phyloP scores from a whole-genome alignment of 1,140 invertebrate genomes.

The Dryas iulia region DNA sequence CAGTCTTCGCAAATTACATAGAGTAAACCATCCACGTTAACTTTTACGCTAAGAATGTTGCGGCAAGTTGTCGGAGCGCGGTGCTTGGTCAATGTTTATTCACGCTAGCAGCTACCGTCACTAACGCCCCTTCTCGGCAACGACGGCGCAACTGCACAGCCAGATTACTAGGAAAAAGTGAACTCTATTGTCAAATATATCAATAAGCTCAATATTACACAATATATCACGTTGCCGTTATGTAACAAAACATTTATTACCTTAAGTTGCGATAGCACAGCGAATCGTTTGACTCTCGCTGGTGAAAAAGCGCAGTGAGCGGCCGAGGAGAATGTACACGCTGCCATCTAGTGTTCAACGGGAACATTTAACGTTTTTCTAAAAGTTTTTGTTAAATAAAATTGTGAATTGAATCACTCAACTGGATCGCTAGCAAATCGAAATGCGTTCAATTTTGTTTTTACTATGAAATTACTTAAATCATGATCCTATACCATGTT shows the following conservation, averaged over 20 bases:
- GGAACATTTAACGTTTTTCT: background rate
- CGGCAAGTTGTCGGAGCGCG: slow-evolving; percentile 67
- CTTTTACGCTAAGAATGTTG: slow-evolving; percentile 80
- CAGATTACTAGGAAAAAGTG: slow-evolving; percentile 39
- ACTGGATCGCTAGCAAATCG: background rate
- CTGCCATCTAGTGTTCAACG: slow-evolving; percentile 26
- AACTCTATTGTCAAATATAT: slow-evolving; percentile 47
- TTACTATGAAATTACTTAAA: background rate
- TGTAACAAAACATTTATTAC: slow-evolving; percentile 37
- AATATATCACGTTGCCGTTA: slow-evolving; percentile 32
- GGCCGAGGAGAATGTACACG: slow-evolving; percentile 14
- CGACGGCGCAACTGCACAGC: slow-evolving; percentile 44
- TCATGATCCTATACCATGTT: background rate
- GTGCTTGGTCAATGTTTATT: slow-evolving; percentile 65
- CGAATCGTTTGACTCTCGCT: slow-evolving; percentile 21
- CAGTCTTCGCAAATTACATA: slow-evolving; percentile 76
- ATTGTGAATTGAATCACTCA: background rate
- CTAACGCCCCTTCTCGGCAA: slow-evolving; percentile 54
- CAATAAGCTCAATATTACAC: slow-evolving; percentile 42
- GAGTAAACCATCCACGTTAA: slow-evolving; percentile 78
- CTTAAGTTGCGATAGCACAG: slow-evolving; percentile 36
- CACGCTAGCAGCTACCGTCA: slow-evolving; percentile 57
- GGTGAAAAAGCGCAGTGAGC: slow-evolving; percentile 17
- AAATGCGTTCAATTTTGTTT: background rate
- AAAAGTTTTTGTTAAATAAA: background rate